These are phyloP conservation scores for Syngnathus acus DNA, from an alignment of 2,797 vertebrate genomes.

Conservation along the genomic window DNA sequence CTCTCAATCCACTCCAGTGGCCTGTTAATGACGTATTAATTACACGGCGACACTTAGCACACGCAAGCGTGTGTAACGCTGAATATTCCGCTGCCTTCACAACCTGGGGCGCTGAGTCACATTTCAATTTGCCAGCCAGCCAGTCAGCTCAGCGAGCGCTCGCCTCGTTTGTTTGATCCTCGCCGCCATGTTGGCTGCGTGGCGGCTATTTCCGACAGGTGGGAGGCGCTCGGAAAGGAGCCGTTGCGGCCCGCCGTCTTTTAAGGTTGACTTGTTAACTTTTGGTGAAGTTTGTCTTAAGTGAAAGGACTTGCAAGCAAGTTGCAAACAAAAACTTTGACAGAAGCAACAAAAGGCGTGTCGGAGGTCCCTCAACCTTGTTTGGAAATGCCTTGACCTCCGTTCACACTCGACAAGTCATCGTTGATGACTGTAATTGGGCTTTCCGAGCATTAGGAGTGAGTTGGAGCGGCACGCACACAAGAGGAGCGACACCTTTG, in stretches of 20 bases:
- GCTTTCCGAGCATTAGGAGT: slow-evolving; percentile 69
- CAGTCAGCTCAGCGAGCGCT: slow-evolving; percentile 61
- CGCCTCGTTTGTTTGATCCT: slow-evolving; percentile 73
- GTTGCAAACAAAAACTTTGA: not conserved
- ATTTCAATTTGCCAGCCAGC: slow-evolving; percentile 76
- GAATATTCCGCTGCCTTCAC: slow-evolving; percentile 77
- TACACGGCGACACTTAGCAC: slow-evolving; percentile 75
- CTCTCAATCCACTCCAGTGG: slow-evolving; percentile 60
- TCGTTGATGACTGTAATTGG: slow-evolving; percentile 82
- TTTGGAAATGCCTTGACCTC: slow-evolving; percentile 54
- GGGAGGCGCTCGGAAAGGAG: slow-evolving; percentile 26
- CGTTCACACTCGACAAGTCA: slow-evolving; percentile 81
- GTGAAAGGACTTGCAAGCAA: too few relatives aligned
- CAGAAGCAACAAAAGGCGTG: not conserved
- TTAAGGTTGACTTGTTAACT: too few relatives aligned
- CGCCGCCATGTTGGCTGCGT: slow-evolving; percentile 59
- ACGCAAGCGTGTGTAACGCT: slow-evolving; percentile 74
- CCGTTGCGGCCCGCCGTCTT: too few relatives aligned
- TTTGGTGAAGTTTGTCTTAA: too few relatives aligned
- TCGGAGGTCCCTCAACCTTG: not conserved
- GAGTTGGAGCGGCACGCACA: slow-evolving; percentile 47
- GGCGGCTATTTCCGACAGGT: slow-evolving; percentile 56
- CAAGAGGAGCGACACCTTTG: slow-evolving; percentile 52
- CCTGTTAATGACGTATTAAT: slow-evolving; percentile 77
- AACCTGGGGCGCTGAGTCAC: slow-evolving; percentile 75